A percentile compares a stretch with the other conserved stretches of the same genome.
These are phyloP conservation scores for Prietella phreatophila DNA, from an alignment of 2,113 vertebrate species.

Conservation along the genomic window DNA sequence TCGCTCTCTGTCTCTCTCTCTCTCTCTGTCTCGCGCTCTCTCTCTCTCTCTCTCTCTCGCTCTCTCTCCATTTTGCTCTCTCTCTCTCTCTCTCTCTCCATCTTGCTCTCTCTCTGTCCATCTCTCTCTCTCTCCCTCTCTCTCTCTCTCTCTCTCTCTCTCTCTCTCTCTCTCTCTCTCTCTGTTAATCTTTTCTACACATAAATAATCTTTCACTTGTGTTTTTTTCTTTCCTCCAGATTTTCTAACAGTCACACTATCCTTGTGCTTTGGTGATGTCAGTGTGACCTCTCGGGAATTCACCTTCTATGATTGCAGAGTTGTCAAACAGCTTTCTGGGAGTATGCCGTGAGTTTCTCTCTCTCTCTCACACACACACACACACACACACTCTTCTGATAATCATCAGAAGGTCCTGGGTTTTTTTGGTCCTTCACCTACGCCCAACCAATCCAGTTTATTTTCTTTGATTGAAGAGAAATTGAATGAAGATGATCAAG, in stretches of 20 bases:
- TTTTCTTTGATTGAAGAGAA: not conserved
- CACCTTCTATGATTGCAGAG: conserved; percentile 89
- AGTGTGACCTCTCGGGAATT: conserved; percentile 78
- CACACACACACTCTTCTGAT: not conserved
- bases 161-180: not conserved
- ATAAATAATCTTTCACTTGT: conserved; percentile 12
- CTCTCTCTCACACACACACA: not conserved
- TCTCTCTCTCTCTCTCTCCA: not conserved
- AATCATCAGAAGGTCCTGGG: not conserved
- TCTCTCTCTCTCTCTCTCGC: not conserved
- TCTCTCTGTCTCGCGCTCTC: not conserved
- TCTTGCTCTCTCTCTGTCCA: not conserved
- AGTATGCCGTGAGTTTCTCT: conserved; percentile 83
- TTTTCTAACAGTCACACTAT: conserved; percentile 80
- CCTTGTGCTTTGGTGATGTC: conserved; percentile 82
- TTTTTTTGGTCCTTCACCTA: not conserved
- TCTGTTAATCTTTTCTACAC: not conserved
- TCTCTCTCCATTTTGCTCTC: not conserved
- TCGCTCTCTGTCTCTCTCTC: not conserved
- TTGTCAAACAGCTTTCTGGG: conserved; percentile 81
- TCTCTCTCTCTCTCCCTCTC: not conserved
- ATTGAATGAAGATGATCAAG: not conserved
- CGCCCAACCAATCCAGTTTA: not conserved
- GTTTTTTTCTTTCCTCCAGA: conserved; percentile 72
- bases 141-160: not conserved